These are phyloP conservation scores for Coelopa frigida DNA, from an alignment of 1,140 invertebrate species.

Conservation along the genomic window DNA sequence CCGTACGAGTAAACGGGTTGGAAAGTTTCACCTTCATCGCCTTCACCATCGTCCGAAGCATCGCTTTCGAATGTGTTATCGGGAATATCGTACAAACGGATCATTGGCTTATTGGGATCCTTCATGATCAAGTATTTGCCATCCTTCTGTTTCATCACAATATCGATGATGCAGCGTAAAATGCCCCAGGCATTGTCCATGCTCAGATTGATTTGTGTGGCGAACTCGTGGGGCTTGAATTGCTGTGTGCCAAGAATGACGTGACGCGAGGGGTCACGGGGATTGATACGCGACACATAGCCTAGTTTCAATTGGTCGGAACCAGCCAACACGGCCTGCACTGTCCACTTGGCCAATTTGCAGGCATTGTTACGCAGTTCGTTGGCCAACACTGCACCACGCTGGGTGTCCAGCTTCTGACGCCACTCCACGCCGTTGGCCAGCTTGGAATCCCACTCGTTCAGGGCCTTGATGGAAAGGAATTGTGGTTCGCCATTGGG, in stretches of 20 bases:
- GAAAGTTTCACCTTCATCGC: constrained; percentile 60
- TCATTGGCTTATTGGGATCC: constrained; percentile 97
- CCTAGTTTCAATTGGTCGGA: constrained; percentile 98
- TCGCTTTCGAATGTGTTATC: constrained; percentile 98
- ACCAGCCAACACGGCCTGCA: constrained; percentile 90
- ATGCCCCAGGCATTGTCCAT: constrained; percentile 99
- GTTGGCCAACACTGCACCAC: constrained; percentile 96
- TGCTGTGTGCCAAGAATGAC: constrained; percentile 97
- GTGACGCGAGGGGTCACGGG: constrained; percentile 91
- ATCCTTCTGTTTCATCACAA: constrained; percentile 96
- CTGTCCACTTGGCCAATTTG: constrained; percentile 99
- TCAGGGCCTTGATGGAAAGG: constrained; percentile 94
- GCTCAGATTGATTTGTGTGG: constrained; percentile 96
- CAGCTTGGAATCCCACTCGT: constrained; percentile 96
- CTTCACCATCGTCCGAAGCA: constrained; percentile 78
- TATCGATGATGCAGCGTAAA: constrained; percentile 94
- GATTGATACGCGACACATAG: constrained; percentile 90
- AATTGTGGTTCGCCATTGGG: constrained; percentile 90
- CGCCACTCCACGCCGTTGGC: constrained; percentile 98
- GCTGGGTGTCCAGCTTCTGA: constrained; percentile 93
- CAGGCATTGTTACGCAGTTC: constrained; percentile 98
- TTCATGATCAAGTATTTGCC: constrained; percentile 99
- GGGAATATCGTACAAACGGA: constrained; percentile 93
- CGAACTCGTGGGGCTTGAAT: constrained; percentile 97
- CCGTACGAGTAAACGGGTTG: constrained; percentile 37